Evolutionary conservation across 1,140 invertebrate species (phyloP), one percentile per base, ranked within the genome.

Genomic region (Drosophila prosaltans): DNA sequence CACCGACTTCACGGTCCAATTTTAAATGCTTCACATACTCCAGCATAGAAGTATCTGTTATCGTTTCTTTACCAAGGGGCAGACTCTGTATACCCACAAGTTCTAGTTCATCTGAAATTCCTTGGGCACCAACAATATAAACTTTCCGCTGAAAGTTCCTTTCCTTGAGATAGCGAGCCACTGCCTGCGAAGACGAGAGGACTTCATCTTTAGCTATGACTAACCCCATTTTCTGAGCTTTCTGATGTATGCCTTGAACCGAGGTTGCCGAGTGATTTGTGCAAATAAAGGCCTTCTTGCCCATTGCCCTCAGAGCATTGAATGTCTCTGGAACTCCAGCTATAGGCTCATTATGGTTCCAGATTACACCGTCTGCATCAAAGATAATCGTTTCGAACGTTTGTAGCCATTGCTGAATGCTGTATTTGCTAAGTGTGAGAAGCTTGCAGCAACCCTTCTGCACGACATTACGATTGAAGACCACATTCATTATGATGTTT

Each of bases 351-450:
- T 69, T 62, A 0, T 58, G n/a, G 0, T 26, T 65, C 82, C 82
- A 85, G 2, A 86, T 65, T 6, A 86, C 78, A 0, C 82, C 82
- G 24, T 81, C 69, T 1, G 67, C 78, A 55, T 68, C 82, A 10
- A 48, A 85, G 9, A 85, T 45, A 26, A 82, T 78, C 16, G 76
- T 70, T 8, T 88, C 83, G 28, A 82, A 72, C 8, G 59, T 66
- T 26, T 78, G 78, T 6, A 88, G 41, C 70, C 68, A 74, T 30
- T 80, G 76, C 26, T 66, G 61, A 0, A 86, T 45, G 28, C 58
- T 64, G 9, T 73, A 65, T 55, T 61, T 76, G 54, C 73, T 85
- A 4, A 86, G 57, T 0, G 51, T 36, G 24, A 86, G 21, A 48
- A 76, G 1, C 41, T 81, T 66, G 26, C 82, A 76, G 1, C 71